These are phyloP conservation scores for Cryptotermes secundus DNA, from an alignment of 1,140 invertebrate genomes.

Conservation along the genomic window DNA sequence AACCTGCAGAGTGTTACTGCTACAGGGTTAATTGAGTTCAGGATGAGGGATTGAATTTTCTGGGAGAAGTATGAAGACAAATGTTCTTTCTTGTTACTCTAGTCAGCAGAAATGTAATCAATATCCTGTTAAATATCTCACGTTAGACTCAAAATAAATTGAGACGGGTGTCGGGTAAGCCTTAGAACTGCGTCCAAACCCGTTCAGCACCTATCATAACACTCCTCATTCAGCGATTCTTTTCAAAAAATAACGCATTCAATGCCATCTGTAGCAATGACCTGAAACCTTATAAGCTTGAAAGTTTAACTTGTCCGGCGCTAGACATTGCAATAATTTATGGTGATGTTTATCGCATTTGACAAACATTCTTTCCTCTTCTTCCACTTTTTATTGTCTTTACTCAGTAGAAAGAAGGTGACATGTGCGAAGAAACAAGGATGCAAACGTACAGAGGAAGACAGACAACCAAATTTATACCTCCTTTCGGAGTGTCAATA, in stretches of 20 bases:
- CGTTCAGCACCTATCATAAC: background rate
- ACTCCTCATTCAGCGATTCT: background rate
- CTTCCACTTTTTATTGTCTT: background rate
- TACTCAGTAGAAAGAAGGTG: background rate
- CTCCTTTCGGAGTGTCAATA: background rate
- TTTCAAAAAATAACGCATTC: background rate
- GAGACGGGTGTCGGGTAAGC: background rate
- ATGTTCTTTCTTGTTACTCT: background rate
- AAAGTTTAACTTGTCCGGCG: background rate
- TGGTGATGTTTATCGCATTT: conserved; percentile 6
- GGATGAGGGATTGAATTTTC: background rate
- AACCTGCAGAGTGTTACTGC: too few species aligned
- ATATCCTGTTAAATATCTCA: background rate
- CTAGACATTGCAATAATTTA: background rate
- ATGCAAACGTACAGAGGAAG: background rate
- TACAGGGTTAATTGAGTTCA: background rate
- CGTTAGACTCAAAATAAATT: background rate
- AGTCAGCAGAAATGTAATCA: background rate
- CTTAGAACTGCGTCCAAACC: background rate
- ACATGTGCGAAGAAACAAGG: background rate
- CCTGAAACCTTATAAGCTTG: conserved; percentile 7
- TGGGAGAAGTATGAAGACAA: background rate
- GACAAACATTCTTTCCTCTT: conserved; percentile 1
- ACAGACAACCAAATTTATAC: background rate
- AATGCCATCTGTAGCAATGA: background rate